These are phyloP conservation scores for Neosilurus hyrtlii DNA, from an alignment of 2,797 vertebrate genomes.

Conservation along the genomic window DNA sequence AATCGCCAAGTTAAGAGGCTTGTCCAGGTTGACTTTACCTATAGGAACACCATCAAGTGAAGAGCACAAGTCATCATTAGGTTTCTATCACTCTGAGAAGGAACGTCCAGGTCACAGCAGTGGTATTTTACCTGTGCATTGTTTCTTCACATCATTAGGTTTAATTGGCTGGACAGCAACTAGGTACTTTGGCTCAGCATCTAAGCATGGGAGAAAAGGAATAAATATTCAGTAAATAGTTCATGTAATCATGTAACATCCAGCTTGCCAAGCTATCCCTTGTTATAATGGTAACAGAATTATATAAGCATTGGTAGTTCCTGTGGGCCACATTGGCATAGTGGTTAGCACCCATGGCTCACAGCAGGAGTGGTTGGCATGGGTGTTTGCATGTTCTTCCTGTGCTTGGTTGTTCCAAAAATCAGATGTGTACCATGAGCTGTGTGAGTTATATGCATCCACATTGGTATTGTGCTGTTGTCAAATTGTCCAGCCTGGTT, in stretches of 20 bases:
- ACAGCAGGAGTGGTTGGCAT: not conserved
- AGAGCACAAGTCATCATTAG: not conserved
- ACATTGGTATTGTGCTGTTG: not conserved
- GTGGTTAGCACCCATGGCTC: too few relatives aligned
- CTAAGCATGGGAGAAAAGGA: conserved; percentile 49
- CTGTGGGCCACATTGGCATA: too few relatives aligned
- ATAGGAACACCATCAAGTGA: not conserved
- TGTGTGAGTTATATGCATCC: not conserved
- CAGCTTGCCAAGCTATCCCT: not conserved
- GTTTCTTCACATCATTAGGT: conserved; percentile 71
- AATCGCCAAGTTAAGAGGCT: conserved; percentile 87
- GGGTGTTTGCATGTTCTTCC: not conserved
- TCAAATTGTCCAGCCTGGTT: not conserved
- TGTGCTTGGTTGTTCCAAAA: too few relatives aligned
- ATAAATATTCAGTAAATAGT: not conserved
- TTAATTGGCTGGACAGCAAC: conserved; percentile 86
- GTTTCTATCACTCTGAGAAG: not conserved
- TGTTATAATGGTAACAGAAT: not conserved
- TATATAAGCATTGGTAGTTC: not conserved
- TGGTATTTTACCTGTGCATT: conserved; percentile 70
- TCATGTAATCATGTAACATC: not conserved
- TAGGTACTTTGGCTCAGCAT: conserved; percentile 90
- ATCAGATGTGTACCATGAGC: too few relatives aligned
- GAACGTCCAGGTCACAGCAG: not conserved
- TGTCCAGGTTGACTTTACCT: conserved; percentile 85